Base-by-base conservation (phyloP, 2,888 invertebrate genomes). In the Agriopis marginaria region DNA sequence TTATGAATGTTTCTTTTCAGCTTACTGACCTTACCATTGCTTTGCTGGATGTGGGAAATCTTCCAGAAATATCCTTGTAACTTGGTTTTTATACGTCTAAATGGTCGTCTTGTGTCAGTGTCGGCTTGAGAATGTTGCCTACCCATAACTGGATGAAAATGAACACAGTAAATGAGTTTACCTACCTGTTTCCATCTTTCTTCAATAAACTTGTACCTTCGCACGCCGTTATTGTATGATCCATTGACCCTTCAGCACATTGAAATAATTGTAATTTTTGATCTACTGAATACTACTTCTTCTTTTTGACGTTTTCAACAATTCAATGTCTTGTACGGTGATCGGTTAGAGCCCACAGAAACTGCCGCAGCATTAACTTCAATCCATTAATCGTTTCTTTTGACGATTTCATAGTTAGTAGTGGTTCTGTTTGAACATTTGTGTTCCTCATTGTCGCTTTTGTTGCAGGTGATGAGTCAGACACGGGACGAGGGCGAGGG, bases 401-500 rank as follows among this genome's bases (percentile, higher is more conserved):
- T 47, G n/a, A 47, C 11, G 47, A n/a, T n/a, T n/a, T 47, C 6
- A 12, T n/a, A n/a, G 2, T 7, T 47, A n/a, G 47, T n/a, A n/a
- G 32, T 32, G 32, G 14, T 47, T 47, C 47, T n/a, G 14, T 47
- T 6, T 45, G 9, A 53, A 54, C 60, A 40, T 54, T 58, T 9
- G 47, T 66, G 61, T 66, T 62, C 49, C 60, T 69, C 14, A 69
- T 56, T 50, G 5, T 45, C 23, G 7, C 3, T 32, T 62, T 70
- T 17, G 66, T 73, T 72, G 3, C 95, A 96, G 98, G 98, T 83
- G 99, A 99, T 90, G 98, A 98, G 90, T 97, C 97, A 82, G 99
- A 99, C 92, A 98, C 98, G 7, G 87, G 97, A 75, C 95, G 97
- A 70, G 97, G 97, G 75, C 97, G 97, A 86, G 96, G 96, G 75